Evolutionary conservation across 1,140 invertebrate genomes (phyloP), one percentile per base, ranked within the genome.

Genomic region (Drosophila pandora): DNA sequence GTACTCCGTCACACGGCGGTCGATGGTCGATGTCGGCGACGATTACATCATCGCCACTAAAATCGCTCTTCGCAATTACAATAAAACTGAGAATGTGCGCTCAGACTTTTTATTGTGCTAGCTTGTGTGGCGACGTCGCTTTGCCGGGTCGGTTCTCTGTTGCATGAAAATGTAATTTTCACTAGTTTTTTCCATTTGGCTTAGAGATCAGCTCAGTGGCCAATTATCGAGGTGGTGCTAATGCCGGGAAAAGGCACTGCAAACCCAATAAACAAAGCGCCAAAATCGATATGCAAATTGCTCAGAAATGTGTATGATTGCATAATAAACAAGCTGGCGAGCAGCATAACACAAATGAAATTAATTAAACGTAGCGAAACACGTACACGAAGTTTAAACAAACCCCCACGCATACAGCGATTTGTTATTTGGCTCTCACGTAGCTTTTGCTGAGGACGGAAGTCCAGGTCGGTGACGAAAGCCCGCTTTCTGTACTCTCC

Each of bases 1-100:
- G 10, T 4, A 87, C 81, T 85, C 64, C 82, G 45, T 12, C 43
- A 32, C 58, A 48, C 56, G 74, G 30, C 54, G 45, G 61, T 50
- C 54, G 63, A 59, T 63, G 63, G 41, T 50, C 54, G 53, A 45
- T 63, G 63, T 32, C 41, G 79, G 9, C 64, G 74, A 10, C 64
- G 78, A 87, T 85, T 83, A 85, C 82, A 85, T 85, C 82, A 85
- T 64, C 39, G 67, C 47, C 65, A 84, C 70, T 83, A 67, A 85
- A 80, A 84, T 70, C 74, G 81, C 63, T 78, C 71, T 76, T 62
- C 69, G 82, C 74, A 87, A 87, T 82, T 85, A 85, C 59, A 85
- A 85, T 85, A 85, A 87, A 81, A 67, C 64, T 41, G 41, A 75
- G 61, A 76, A 43, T 76, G 72, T 57, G 70, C 60, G 75, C 75